Base-by-base conservation (phyloP, 1,140 invertebrate genomes). In the Neotoxoptera formosana region DNA sequence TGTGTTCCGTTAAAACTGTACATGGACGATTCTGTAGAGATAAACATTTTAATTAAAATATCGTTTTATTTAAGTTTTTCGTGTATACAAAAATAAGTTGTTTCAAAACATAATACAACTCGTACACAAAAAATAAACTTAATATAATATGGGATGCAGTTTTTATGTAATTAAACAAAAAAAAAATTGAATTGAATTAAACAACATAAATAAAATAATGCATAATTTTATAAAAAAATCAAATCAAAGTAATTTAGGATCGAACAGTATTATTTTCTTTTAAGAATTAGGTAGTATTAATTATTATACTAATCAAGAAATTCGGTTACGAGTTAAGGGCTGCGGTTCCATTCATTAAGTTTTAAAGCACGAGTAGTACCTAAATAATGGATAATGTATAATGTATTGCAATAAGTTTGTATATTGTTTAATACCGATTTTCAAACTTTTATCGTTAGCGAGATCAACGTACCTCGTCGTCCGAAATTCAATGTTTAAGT, bases 1-100 rank as follows among this genome's bases (percentile, higher is more conserved):
- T 99, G 98, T 30, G 97, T 97, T 30, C 98, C 98, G 95, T 99
- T 98, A 94, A 99, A 97, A 94, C 96, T 97, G 84, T 99, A 95
- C 7, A 97, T 99, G 23, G 97, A 97, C 34, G 98, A 97, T 95
- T 98, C 98, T 98, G 95, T 7, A 45, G 36, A 89, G 8, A 34
- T 89, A 53, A 89, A 23, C 21, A 56, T 21, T 30, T 48, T 17
- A 21, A 48, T 36, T n/a, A n/a, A n/a, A n/a, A 2, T 20, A 48
- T 11, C 14, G 30, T 8, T 21, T 47, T 17, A 48, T 87, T 7
- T n/a, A 76, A 1, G 14, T n/a, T 76, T 76, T 76, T 76, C 4
- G n/a, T 17, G 2, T n/a, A 17, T n/a, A 17, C n/a, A 76, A 11
- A 3, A 60, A 56, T 67, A 67, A n/a, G 14, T n/a, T 76, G 14